These are phyloP conservation scores for Sebastes melanostomus DNA, from an alignment of 2,797 vertebrate genomes.

Conservation along the genomic window DNA sequence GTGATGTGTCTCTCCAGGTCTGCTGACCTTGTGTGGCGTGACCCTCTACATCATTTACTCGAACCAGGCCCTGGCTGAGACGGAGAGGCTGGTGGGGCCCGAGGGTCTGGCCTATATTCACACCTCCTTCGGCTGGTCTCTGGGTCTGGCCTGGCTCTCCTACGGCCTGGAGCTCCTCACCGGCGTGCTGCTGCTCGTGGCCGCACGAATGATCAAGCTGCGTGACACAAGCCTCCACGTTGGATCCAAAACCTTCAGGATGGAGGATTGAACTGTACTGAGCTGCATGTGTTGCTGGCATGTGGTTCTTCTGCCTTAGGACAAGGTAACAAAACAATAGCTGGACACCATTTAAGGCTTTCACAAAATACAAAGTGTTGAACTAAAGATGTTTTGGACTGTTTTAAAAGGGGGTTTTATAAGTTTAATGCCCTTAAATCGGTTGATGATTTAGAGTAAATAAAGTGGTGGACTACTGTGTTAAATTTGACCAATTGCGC, in stretches of 20 bases:
- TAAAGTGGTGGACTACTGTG: background rate
- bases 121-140: constrained; percentile 83
- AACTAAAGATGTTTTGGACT: background rate
- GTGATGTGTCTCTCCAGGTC: constrained; percentile 55
- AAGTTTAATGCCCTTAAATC: background rate
- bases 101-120: constrained; percentile 64
- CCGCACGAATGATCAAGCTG: constrained; percentile 49
- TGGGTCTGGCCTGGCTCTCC: constrained; percentile 83
- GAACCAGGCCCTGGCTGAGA: constrained; percentile 73
- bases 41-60: constrained; percentile 82
- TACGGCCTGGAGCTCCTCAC: constrained; percentile 75
- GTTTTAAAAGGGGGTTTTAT: background rate
- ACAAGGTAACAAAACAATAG: background rate
- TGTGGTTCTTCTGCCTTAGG: background rate
- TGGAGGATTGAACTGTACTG: background rate
- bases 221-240: constrained; percentile 7
- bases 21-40: constrained; percentile 80
- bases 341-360: background rate
- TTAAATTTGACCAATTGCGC: background rate
- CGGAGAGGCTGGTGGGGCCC: constrained; percentile 53
- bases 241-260: background rate
- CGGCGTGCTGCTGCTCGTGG: constrained; percentile 71
- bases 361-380: background rate
- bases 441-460: background rate
- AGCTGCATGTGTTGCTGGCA: background rate